Evolutionary conservation across 2,797 vertebrate species (phyloP), one percentile per base, ranked within the genome.

Genomic region (Furcifer pardalis): DNA sequence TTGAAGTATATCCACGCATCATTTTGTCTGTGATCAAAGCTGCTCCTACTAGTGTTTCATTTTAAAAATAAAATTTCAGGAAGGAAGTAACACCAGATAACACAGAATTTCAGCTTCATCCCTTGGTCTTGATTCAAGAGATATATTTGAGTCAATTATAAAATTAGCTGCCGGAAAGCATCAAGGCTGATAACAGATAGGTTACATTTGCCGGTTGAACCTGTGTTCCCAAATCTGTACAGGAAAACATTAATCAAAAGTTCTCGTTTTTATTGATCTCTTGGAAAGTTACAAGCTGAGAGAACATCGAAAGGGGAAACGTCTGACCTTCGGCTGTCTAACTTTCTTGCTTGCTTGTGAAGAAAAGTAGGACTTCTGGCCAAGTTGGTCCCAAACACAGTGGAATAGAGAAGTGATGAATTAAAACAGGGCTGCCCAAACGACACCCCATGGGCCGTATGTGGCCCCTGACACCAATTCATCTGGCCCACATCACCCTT

Each of bases 161-260:
- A 1, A 76, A 76, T 83, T 88, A 82, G 68, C 65, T 81, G 84
- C 60, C 84, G 84, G 76, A 72, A 84, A 82, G 89, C 89, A 85
- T 81, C 35, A 0, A 69, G 72, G 25, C 79, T 44, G 56, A 62
- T 72, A 87, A 91, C 65, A 77, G 91, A 82, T 85, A 78, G 32
- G 62, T 86, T 80, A 25, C 46, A 71, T 87, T 72, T 71, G 9
- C 82, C 86, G 35, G 59, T 69, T 72, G 65, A 46, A n/a, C n/a
- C 35, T 62, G 19, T 10, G 19, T 69, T 72, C 60, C 79, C 88
- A 71, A 75, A 74, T 25, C 44, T 62, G 40, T 75, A 40, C 65
- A 69, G 85, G 85, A n/a, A 82, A 77, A 59, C 82, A 79, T 84
- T 65, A 37, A 2, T 85, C 44, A 17, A 27, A n/a, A 71, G n/a